Evolutionary conservation across 2,113 vertebrate species (phyloP), one percentile per base, ranked within the genome.

Genomic region (Ceyx melanurus): DNA sequence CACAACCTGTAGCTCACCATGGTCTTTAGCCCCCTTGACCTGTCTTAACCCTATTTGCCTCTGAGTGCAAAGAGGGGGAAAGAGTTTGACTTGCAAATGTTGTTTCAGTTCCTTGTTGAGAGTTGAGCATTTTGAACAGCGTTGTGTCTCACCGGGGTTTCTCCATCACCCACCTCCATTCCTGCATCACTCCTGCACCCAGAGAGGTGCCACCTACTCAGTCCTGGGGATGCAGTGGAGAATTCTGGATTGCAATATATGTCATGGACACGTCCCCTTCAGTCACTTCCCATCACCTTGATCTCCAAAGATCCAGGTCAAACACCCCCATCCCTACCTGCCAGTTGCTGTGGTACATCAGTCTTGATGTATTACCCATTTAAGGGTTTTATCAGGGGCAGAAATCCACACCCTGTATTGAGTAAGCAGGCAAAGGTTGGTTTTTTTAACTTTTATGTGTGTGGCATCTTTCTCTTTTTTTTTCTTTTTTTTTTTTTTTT

Each of bases 11-110:
- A 86, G 31, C 40, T 42, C 48, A 21, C 80, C 15, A 15, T 3
- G 0, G 4, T 35, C 29, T 42, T 37, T 60, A 56, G 20, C 10
- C 35, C 29, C 35, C 45, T 75, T 60, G 79, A 72, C 29, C 71
- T 74, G 53, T 29, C 74, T 42, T 19, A 75, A 28, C 70, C 29
- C 6, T 5, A 0, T 61, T 71, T 60, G 19, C 57, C 20, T 73
- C 40, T 28, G 61, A 0, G 31, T 58, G 45, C 23, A 73, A 42
- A 79, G 42, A 64, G 7, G 5, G 19, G 31, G 33, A 73, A 79
- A 87, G 75, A 22, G 4, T 88, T 93, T 94, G 82, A 91, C 82
- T 95, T 89, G 92, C 82, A 95, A 89, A 88, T 91, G 28, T n/a
- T 2, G 2, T 95, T 92, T 91, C n/a, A 0, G 82, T 95, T 95